Evolutionary conservation across 2,888 invertebrate genomes (phyloP).

Genomic region (Calliopum simillimum): DNA sequence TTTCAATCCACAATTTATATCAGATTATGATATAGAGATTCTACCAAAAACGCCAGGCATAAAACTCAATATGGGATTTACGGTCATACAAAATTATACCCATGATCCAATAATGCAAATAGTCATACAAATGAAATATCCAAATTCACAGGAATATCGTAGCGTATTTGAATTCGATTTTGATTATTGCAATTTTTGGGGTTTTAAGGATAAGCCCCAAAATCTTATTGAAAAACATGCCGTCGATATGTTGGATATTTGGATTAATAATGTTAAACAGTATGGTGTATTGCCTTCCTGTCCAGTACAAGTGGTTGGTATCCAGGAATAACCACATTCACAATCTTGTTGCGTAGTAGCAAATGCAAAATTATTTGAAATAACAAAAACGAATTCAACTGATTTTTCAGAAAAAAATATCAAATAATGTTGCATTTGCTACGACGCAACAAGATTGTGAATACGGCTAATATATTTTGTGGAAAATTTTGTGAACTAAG

Average conservation of each 20-base stretch:
- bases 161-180: not conserved
- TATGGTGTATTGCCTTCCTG: not conserved
- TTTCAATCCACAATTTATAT: not conserved
- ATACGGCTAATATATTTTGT: too few relatives aligned
- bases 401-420: too few relatives aligned
- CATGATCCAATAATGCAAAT: conserved; percentile 7
- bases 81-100: not conserved
- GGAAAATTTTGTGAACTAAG: too few relatives aligned
- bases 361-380: too few relatives aligned
- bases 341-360: too few relatives aligned
- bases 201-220: not conserved
- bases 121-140: not conserved
- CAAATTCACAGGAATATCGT: not conserved
- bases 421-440: too few relatives aligned
- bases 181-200: conserved; percentile 2
- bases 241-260: conserved; percentile 6
- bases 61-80: not conserved
- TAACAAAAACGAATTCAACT: too few relatives aligned
- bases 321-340: too few relatives aligned
- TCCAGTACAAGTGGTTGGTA: not conserved
- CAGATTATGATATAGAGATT: not conserved
- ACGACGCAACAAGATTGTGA: too few relatives aligned
- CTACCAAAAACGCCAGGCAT: not conserved
- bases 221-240: not conserved
- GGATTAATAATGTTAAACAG: not conserved